These are phyloP conservation scores for Vipera ursinii DNA, from an alignment of 2,797 vertebrate species.

Conservation along the genomic window DNA sequence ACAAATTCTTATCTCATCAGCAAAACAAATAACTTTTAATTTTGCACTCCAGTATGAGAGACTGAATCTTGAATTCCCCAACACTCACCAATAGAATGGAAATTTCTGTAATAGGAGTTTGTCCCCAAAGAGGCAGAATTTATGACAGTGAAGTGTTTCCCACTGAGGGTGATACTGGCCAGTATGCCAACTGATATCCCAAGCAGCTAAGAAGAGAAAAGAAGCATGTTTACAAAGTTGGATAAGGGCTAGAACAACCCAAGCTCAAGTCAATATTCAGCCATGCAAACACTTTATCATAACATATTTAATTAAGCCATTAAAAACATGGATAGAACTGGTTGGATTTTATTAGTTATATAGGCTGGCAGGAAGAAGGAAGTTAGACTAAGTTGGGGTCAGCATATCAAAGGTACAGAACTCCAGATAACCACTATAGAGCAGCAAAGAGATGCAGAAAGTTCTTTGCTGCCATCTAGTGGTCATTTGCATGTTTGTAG, in stretches of 20 bases:
- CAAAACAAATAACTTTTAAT: not conserved
- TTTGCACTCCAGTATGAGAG: not conserved
- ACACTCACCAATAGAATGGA: conserved; percentile 48
- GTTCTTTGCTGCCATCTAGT: not conserved
- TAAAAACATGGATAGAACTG: not conserved
- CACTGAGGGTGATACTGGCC: conserved; percentile 56
- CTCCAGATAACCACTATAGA: not conserved
- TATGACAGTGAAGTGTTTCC: conserved; percentile 59
- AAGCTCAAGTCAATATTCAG: not conserved
- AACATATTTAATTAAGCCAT: not conserved
- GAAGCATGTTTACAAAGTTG: not conserved
- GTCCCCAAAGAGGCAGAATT: conserved; percentile 42
- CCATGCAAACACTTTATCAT: not conserved
- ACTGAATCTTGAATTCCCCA: not conserved
- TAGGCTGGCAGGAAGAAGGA: not conserved
- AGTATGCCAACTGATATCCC: conserved; percentile 54
- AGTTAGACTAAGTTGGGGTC: not conserved
- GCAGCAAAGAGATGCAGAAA: not conserved
- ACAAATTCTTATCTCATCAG: not conserved
- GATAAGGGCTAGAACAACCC: not conserved
- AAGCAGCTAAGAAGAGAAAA: conserved; percentile 62
- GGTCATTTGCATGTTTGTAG: not conserved
- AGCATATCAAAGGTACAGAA: not conserved
- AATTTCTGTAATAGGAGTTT: conserved; percentile 39
- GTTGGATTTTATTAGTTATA: not conserved